Evolutionary conservation across 2,113 vertebrate genomes (phyloP), one percentile per base, ranked within the genome.

Genomic region (Eudorcas thomsonii): DNA sequence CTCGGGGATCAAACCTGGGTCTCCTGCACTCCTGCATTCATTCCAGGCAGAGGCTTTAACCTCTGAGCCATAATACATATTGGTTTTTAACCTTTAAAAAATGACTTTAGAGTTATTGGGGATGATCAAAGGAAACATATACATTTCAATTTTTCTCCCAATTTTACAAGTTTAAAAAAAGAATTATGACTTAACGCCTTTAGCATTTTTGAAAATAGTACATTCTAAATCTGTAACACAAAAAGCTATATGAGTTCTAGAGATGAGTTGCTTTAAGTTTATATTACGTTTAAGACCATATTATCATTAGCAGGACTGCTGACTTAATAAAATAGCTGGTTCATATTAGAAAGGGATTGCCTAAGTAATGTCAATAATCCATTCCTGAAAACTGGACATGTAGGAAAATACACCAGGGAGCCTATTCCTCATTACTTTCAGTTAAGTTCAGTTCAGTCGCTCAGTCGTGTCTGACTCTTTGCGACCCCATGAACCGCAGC

Each of bases 21-120:
- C 45, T 48, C 45, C 9, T 48, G 45, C 45, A 48, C 9, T 48
- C 45, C 45, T 48, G 45, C 9, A 48, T 48, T 9, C 9, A 48
- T 48, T 9, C 45, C 45, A 48, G 45, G 45, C 45, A 48, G 45
- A 48, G 45, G 45, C 45, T 48, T 48, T 48, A 48, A 48, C 45
- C 45, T 48, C 45, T 48, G 45, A 48, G 45, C 45, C 45, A 48
- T 48, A 48, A 62, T 21, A 60, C 23, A 59, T 39, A 50, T 39
- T 94, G 6, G 28, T 52, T 93, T 74, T 97, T 95, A 95, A 96
- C 95, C 71, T 94, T 95, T 93, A 54, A 83, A 93, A 92, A 92
- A 50, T 67, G 33, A 67, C 62, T 92, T 96, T 28, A 90, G n/a
- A 97, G 82, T 86, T 92, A 89, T 59, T 67, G 74, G n/a, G 14